Percentiles rank a stretch among this genome's conserved stretches.
These are phyloP conservation scores for Sciurus vulgaris DNA, from an alignment of 2,797 vertebrate species.

Conservation along the genomic window DNA sequence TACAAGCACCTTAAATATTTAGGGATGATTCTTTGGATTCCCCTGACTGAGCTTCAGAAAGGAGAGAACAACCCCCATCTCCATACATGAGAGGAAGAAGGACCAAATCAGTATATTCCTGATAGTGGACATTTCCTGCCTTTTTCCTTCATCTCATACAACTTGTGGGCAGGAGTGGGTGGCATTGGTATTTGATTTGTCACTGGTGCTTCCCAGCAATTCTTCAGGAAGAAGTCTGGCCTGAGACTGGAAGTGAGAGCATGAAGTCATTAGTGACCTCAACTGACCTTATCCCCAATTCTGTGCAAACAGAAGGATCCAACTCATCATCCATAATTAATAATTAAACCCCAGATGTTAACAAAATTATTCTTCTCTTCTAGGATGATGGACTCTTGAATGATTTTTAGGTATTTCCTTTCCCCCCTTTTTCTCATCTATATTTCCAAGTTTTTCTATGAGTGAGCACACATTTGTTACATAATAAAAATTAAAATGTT, in stretches of 20 bases:
- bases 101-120: background rate
- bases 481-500: conserved; percentile 11
- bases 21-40: background rate
- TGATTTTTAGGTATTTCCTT: conserved; percentile 29
- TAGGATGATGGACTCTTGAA: background rate
- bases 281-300: background rate
- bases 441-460: background rate
- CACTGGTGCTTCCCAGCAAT: background rate
- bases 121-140: background rate
- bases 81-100: background rate
- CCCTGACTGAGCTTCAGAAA: background rate
- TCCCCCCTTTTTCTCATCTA: background rate
- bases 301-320: background rate
- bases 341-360: background rate
- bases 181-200: background rate
- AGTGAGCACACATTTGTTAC: background rate
- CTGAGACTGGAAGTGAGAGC: background rate
- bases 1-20: background rate
- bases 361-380: background rate
- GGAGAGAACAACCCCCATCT: background rate
- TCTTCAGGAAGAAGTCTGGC: background rate
- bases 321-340: background rate
- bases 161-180: background rate
- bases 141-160: background rate
- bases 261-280: background rate